phyloP scores from a whole-genome alignment of 2,888 invertebrate species.

The Caradrina kadenii region DNA sequence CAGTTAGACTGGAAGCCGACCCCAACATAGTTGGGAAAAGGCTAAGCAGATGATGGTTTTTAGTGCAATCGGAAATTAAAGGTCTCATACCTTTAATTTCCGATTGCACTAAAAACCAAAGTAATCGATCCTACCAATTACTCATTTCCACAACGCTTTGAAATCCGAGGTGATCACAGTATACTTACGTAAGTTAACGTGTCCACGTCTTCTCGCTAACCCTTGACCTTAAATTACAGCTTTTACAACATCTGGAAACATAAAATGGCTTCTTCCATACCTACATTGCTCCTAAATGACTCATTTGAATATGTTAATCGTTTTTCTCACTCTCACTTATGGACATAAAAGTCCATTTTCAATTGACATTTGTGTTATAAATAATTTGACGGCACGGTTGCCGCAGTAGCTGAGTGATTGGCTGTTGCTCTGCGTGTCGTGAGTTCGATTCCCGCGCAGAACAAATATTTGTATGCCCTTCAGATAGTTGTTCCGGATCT shows the following conservation, averaged over 20 bases:
- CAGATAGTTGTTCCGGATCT: too few species aligned
- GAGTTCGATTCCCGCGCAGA: too few species aligned
- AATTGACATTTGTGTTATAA: conserved; percentile 9
- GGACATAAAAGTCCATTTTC: background rate
- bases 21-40: too few species aligned
- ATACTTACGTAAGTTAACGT: background rate
- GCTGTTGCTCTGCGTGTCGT: too few species aligned
- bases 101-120: background rate
- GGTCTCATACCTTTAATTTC: background rate
- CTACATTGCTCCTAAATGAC: background rate
- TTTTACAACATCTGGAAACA: background rate
- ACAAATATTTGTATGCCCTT: too few species aligned
- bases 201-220: background rate
- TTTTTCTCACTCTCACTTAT: conserved; percentile 32
- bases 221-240: background rate
- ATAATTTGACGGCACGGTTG: background rate
- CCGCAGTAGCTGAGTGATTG: too few species aligned
- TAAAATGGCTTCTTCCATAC: conserved; percentile 9
- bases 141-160: background rate
- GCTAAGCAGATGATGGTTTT: too few species aligned
- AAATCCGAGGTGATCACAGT: background rate
- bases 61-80: too few species aligned
- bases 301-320: conserved; percentile 3
- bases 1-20: too few species aligned
- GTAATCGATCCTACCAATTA: background rate